Percentiles rank a stretch among this genome's conserved stretches.
Conservation (phyloP, 2,888 invertebrate species). For the Rhagium mordax region DNA sequence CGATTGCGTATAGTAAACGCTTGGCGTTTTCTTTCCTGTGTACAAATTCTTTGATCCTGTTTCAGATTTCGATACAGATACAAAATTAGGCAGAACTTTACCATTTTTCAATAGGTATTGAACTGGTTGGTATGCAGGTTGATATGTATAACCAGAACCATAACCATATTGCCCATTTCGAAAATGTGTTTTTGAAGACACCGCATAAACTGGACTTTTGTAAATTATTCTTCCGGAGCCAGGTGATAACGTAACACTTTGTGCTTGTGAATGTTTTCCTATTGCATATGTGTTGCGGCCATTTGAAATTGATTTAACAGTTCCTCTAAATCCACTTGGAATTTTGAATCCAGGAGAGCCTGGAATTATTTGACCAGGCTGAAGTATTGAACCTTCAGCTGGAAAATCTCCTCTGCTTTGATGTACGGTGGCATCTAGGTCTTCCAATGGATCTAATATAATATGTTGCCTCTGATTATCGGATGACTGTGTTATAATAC, state of each 20-base stretch:
- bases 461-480: slow-evolving; percentile 77
- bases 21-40: slow-evolving; percentile 81
- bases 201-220: slow-evolving; percentile 63
- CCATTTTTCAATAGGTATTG: slow-evolving; percentile 64
- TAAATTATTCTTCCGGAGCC: slow-evolving; percentile 65
- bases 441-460: slow-evolving; percentile 74
- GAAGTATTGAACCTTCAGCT: slow-evolving; percentile 73
- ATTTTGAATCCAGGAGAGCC: slow-evolving; percentile 77
- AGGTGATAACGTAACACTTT: slow-evolving; percentile 73
- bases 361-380: slow-evolving; percentile 79
- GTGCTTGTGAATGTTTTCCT: slow-evolving; percentile 79
- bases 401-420: slow-evolving; percentile 73
- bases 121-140: slow-evolving; percentile 61
- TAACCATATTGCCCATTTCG: slow-evolving; percentile 63
- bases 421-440: slow-evolving; percentile 75
- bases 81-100: slow-evolving; percentile 78
- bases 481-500: slow-evolving; percentile 50
- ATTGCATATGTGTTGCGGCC: slow-evolving; percentile 74
- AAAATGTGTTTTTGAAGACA: slow-evolving; percentile 62
- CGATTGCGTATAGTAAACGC: slow-evolving; percentile 88
- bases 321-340: slow-evolving; percentile 79
- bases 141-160: slow-evolving; percentile 65
- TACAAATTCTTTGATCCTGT: slow-evolving; percentile 76
- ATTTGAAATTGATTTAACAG: slow-evolving; percentile 77
- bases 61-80: slow-evolving; percentile 86